These are phyloP conservation scores for Oriolus oriolus DNA, from an alignment of 2,113 vertebrate species.

Conservation along the genomic window DNA sequence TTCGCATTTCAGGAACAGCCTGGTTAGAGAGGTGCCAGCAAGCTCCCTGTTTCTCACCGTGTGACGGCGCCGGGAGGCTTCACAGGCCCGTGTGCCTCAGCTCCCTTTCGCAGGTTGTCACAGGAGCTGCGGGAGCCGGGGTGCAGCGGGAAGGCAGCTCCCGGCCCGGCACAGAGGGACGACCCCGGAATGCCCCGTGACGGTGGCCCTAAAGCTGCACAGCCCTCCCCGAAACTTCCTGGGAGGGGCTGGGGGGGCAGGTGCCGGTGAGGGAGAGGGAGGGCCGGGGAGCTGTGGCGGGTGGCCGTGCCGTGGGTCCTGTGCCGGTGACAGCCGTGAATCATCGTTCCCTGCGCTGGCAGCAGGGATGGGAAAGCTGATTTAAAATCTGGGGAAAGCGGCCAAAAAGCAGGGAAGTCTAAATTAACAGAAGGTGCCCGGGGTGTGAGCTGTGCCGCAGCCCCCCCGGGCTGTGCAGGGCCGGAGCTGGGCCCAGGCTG, in stretches of 20 bases:
- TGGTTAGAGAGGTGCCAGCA: neutral
- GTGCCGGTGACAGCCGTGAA: neutral
- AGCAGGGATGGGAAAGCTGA: neutral
- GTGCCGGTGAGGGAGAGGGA: accelerated
- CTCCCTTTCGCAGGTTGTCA: neutral
- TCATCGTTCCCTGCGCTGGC: neutral
- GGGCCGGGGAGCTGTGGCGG: neutral
- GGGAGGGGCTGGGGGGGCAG: too few relatives aligned
- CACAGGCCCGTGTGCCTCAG: neutral
- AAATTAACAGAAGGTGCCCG: neutral
- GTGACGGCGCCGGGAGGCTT: neutral
- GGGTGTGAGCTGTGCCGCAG: neutral
- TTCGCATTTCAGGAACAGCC: neutral
- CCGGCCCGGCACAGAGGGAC: neutral
- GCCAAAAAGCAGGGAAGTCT: neutral
- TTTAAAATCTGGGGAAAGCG: neutral
- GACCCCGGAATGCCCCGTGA: accelerated
- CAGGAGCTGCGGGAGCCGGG: neutral
- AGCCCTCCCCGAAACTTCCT: neutral
- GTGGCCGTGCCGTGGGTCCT: neutral
- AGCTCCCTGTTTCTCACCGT: neutral
- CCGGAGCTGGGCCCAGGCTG: neutral
- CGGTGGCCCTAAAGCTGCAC: neutral
- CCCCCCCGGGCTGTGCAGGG: neutral
- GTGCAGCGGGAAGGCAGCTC: neutral